Percentiles rank a stretch among this genome's conserved stretches.
Evolutionary conservation across 2,888 invertebrate genomes (phyloP).

Genomic region (Cosmopolites sordidus): DNA sequence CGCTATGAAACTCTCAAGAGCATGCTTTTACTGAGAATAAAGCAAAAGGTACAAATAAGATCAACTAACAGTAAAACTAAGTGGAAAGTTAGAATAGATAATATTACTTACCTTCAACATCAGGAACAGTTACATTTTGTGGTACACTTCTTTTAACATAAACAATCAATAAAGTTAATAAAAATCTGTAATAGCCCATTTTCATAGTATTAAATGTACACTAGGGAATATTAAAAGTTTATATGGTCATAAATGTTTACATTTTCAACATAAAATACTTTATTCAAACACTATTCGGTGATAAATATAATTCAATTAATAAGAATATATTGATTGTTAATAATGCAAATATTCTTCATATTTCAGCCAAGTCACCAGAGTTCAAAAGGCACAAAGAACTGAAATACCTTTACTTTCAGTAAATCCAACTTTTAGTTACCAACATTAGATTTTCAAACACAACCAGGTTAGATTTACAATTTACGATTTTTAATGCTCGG

Average conservation of each 20-base stretch:
- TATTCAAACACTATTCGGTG: slow-evolving; percentile 3
- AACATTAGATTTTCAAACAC: slow-evolving; percentile 12
- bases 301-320: not conserved
- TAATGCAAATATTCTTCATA: not conserved
- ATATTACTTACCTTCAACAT: slow-evolving; percentile 19
- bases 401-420: slow-evolving; percentile 22
- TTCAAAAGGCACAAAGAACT: slow-evolving; percentile 23
- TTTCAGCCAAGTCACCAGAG: not conserved
- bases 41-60: not conserved
- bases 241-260: slow-evolving; percentile 20
- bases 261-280: slow-evolving; percentile 12
- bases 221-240: not conserved
- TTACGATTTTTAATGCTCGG: not conserved
- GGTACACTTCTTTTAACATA: slow-evolving; percentile 7
- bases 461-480: slow-evolving; percentile 3
- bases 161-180: slow-evolving; percentile 9
- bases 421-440: slow-evolving; percentile 10
- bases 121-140: slow-evolving; percentile 8
- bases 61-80: not conserved
- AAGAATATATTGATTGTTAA: no score
- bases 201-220: slow-evolving; percentile 10
- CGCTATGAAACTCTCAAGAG: no score
- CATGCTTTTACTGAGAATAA: not conserved
- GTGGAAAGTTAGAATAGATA: not conserved
- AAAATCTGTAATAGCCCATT: slow-evolving; percentile 21